Evolutionary conservation across 2,113 vertebrate species (phyloP).

Genomic region (Anoplopoma fimbria): DNA sequence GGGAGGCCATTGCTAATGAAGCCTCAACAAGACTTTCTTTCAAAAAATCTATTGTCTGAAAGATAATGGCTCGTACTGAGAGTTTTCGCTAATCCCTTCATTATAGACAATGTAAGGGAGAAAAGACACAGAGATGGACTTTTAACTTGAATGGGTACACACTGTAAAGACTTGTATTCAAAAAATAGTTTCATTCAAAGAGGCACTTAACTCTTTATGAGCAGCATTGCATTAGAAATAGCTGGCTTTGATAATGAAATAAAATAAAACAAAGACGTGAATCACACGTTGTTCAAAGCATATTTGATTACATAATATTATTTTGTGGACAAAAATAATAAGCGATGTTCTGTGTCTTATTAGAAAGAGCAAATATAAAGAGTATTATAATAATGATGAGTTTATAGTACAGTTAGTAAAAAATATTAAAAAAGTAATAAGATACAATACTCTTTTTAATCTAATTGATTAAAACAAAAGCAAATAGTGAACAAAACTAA

Average conservation of each 20-base stretch:
- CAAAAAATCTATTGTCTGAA: conserved; percentile 90
- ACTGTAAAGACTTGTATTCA: conserved; percentile 55
- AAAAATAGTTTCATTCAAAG: conserved; percentile 47
- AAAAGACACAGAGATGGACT: conserved; percentile 74
- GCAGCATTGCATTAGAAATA: neutral
- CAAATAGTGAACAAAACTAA: neutral
- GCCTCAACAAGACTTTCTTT: conserved; percentile 89
- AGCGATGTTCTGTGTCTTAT: neutral
- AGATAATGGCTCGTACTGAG: conserved; percentile 88
- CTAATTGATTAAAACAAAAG: neutral
- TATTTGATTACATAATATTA: neutral
- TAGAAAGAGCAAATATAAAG: neutral
- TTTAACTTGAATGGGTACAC: conserved; percentile 62
- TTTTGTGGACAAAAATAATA: neutral
- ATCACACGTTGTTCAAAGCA: neutral
- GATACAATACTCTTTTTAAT: neutral
- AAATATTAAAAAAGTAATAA: too few species aligned
- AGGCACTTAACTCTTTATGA: conserved; percentile 30
- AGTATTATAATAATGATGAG: neutral
- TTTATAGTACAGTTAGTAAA: neutral
- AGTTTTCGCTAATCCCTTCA: conserved; percentile 90
- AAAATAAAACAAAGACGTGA: neutral
- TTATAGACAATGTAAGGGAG: conserved; percentile 80
- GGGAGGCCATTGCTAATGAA: conserved; percentile 87
- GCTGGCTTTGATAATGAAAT: neutral